Evolutionary conservation across 2,113 vertebrate species (phyloP).

Genomic region (Pithys albifrons): DNA sequence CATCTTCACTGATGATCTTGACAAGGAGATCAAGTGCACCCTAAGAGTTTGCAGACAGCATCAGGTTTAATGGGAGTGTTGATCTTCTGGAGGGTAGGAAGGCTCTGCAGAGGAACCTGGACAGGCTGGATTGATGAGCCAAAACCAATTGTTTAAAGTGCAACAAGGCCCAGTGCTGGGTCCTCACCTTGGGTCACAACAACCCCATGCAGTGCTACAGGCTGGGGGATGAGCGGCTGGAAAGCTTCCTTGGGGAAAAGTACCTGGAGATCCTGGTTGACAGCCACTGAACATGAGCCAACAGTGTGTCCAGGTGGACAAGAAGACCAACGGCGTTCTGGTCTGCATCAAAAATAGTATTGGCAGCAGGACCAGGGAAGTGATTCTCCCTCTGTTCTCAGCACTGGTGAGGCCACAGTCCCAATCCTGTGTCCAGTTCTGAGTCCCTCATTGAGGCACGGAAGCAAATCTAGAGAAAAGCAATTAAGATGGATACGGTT

Average conservation of each 20-base stretch:
- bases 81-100: background rate
- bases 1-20: accelerated
- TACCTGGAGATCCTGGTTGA: no score
- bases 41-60: background rate
- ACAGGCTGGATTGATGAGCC: background rate
- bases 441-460: background rate
- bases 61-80: background rate
- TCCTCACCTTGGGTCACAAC: background rate
- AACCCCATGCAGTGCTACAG: background rate
- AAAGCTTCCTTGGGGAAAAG: background rate
- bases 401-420: background rate
- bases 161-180: background rate
- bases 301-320: background rate
- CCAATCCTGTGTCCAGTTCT: background rate
- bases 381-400: background rate
- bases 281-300: background rate
- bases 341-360: background rate
- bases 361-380: background rate
- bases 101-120: background rate
- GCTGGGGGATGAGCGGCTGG: background rate
- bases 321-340: background rate
- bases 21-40: accelerated
- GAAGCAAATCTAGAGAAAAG: background rate
- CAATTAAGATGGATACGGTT: background rate
- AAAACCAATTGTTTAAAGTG: background rate